phyloP scores from a whole-genome alignment of 1,140 invertebrate genomes.

The Pseudomyrmex flavicornis region DNA sequence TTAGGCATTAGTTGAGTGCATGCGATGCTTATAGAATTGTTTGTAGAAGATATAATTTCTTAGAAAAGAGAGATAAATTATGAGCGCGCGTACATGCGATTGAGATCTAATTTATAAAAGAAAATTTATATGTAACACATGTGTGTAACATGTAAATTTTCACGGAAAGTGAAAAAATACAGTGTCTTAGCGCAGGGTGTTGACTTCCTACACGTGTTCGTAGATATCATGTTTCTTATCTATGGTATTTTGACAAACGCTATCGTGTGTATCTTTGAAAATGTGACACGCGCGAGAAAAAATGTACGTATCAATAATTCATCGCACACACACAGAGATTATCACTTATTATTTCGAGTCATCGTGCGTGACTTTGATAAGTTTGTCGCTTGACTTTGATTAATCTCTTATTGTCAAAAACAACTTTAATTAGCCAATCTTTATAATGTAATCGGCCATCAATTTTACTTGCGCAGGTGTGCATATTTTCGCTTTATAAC shows the following conservation, averaged over 20 bases:
- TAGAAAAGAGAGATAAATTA: background rate
- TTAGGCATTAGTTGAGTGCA: no score
- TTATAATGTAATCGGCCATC: background rate
- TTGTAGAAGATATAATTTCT: background rate
- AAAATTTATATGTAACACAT: conserved; percentile 29
- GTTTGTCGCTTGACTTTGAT: background rate
- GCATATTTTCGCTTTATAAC: background rate
- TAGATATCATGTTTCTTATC: conserved; percentile 28
- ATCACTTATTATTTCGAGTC: background rate
- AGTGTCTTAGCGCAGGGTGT: conserved; percentile 31
- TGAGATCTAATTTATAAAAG: background rate
- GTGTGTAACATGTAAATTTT: background rate
- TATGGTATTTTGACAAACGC: conserved; percentile 32
- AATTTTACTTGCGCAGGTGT: background rate
- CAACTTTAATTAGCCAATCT: background rate
- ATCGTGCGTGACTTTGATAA: background rate
- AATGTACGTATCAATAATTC: background rate
- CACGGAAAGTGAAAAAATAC: background rate
- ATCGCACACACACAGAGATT: background rate
- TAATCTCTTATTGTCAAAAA: background rate
- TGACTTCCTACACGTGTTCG: conserved; percentile 40
- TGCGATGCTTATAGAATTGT: background rate
- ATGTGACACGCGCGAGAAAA: conserved; percentile 33
- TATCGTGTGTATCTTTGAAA: conserved; percentile 40
- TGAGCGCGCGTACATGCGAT: no score